A percentile compares a stretch with the other conserved stretches of the same genome.
These are phyloP conservation scores for Drosophila histrio DNA, from an alignment of 2,888 invertebrate genomes.

Conservation along the genomic window DNA sequence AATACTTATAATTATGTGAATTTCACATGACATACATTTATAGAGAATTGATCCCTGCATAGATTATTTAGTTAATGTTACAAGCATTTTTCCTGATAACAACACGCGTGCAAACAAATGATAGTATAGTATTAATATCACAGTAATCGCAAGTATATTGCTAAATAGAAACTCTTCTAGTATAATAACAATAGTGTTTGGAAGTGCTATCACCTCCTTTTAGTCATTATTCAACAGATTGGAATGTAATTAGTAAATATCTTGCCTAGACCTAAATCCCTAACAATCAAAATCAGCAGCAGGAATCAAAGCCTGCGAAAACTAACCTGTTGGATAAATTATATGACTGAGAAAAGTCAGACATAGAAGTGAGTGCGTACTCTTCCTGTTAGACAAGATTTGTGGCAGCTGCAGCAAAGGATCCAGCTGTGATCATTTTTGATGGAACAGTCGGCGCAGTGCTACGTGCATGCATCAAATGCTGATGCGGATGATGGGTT, in stretches of 20 bases:
- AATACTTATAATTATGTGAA: not conserved
- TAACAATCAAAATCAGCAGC: not conserved
- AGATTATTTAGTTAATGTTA: not conserved
- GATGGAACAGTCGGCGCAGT: not conserved
- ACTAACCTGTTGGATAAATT: slow-evolving; percentile 36
- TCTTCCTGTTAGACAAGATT: slow-evolving; percentile 15
- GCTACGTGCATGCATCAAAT: slow-evolving; percentile 34
- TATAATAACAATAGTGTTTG: too few relatives aligned
- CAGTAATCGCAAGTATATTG: not conserved
- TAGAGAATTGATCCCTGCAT: not conserved
- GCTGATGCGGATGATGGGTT: slow-evolving; percentile 12
- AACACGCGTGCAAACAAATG: not conserved
- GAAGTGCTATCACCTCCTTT: too few relatives aligned
- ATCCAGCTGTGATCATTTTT: slow-evolving; percentile 15
- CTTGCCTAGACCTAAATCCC: not conserved
- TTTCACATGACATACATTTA: not conserved
- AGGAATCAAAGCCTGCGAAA: not conserved
- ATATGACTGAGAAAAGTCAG: not conserved
- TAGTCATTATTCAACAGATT: not conserved
- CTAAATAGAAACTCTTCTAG: too few relatives aligned
- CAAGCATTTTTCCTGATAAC: not conserved
- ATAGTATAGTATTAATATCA: slow-evolving; percentile 11
- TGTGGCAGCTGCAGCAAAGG: slow-evolving; percentile 18
- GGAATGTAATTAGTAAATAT: not conserved
- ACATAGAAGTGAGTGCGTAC: not conserved